Percentiles rank a stretch among this genome's conserved stretches.
These are phyloP conservation scores for Cichladusa arquata DNA, from an alignment of 2,113 vertebrate genomes.

Conservation along the genomic window DNA sequence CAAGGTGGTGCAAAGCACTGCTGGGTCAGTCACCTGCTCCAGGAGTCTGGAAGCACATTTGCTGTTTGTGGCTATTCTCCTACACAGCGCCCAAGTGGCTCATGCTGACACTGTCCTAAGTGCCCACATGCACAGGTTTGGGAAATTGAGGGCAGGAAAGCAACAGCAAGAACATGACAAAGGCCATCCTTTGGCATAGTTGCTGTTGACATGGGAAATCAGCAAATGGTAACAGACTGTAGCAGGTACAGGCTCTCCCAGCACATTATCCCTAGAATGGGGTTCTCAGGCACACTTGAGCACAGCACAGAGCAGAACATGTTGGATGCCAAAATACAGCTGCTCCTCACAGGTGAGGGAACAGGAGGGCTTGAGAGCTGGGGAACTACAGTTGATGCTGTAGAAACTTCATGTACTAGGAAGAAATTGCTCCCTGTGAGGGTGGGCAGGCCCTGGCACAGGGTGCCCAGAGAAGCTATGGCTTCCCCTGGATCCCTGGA, in stretches of 20 bases:
- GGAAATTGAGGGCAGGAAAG: background rate
- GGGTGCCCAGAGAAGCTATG: background rate
- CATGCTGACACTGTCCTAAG: background rate
- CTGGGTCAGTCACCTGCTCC: background rate
- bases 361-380: background rate
- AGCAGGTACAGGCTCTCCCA: background rate
- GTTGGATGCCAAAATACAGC: background rate
- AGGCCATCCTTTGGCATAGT: background rate
- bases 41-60: background rate
- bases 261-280: accelerated
- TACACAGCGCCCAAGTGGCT: accelerated
- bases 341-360: background rate
- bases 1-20: background rate
- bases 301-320: accelerated
- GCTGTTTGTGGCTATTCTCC: background rate
- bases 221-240: accelerated
- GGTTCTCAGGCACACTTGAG: accelerated
- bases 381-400: background rate
- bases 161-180: background rate
- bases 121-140: background rate
- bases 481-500: background rate
- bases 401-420: background rate
- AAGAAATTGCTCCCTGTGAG: accelerated
- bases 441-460: background rate
- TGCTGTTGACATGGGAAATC: no score